Evolutionary conservation across 2,797 vertebrate species (phyloP), one percentile per base, ranked within the genome.

Genomic region (Rhincodon typus): DNA sequence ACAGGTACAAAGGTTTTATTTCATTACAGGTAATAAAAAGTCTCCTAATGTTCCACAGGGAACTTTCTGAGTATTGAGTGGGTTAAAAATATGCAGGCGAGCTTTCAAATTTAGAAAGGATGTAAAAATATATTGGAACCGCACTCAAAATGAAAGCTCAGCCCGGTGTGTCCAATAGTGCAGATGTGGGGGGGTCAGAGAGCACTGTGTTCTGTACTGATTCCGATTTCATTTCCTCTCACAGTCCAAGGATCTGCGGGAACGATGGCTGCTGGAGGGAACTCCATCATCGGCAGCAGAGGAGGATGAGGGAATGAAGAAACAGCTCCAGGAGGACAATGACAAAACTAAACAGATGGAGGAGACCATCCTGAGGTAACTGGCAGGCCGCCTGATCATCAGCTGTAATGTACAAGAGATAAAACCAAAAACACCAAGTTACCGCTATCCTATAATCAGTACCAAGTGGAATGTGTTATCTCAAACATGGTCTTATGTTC

Each of bases 261-360:
- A 99, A 96, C 98, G 98, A 96, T 99, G 99, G 99, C 98, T 99
- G 96, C 97, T 99, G 97, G 98, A 99, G 2, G 99, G 98, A 62
- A 98, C 98, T 0, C 98, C 98, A 0, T 97, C 98, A 96, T 97
- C 98, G 0, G 98, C 97, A 95, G 97, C 97, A 0, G 98, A 98
- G 86, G 99, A 99, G 50, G 98, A 98, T 0, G 98, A 98, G 57
- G 98, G 98, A 90, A 97, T 97, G 97, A 97, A 96, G 96, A 98
- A 97, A 96, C 98, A 99, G 96, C 98, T 99, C 97, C 97, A 98
- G 93, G 98, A 98, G 96, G 98, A 99, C 0, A 98, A 99, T 96
- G 97, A 97, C 96, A 98, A 97, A 97, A 98, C 98, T 95, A 98
- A 97, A 97, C 97, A 96, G 87, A 97, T 99, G 96, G 98, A 99